Evolutionary conservation across 1,140 invertebrate genomes (phyloP).

Genomic region (Drosophila prosaltans): DNA sequence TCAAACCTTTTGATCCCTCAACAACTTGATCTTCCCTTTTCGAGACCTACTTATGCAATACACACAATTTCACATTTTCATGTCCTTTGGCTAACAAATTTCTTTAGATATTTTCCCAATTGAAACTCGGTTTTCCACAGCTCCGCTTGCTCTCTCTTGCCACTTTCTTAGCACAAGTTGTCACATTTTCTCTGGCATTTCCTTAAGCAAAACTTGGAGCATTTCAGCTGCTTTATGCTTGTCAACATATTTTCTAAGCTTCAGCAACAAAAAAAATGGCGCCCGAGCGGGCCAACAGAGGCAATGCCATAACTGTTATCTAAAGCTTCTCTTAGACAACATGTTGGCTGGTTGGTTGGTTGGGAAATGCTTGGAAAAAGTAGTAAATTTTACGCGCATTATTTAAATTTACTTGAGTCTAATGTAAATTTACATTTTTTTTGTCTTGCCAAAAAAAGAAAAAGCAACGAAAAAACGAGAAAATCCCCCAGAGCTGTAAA

Average conservation of each 20-base stretch:
- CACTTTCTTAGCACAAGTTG: conserved; percentile 20
- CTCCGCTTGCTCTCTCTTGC: neutral
- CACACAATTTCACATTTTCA: neutral
- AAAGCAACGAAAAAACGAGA: conserved; percentile 40
- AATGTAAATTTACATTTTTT: conserved; percentile 79
- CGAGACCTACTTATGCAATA: neutral
- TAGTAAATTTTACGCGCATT: conserved; percentile 79
- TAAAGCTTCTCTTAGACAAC: conserved; percentile 55
- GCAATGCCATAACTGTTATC: conserved; percentile 75
- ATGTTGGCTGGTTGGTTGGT: no score
- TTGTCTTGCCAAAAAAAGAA: neutral
- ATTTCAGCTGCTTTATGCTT: conserved; percentile 69
- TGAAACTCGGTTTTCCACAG: conserved; percentile 7
- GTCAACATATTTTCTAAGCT: conserved; percentile 77
- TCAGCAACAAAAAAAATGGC: conserved; percentile 57
- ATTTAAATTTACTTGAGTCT: conserved; percentile 79
- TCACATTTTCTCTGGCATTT: conserved; percentile 37
- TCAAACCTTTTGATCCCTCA: no score
- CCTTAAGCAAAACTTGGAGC: conserved; percentile 42
- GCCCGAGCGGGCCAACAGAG: conserved; percentile 36
- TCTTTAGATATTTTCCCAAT: conserved; percentile 13
- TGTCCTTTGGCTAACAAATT: conserved; percentile 23
- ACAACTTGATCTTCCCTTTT: neutral
- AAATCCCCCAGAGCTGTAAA: conserved; percentile 69
- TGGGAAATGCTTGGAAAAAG: conserved; percentile 41